Conservation (phyloP, 2,113 vertebrate genomes). For the Macquaria ambigua region DNA sequence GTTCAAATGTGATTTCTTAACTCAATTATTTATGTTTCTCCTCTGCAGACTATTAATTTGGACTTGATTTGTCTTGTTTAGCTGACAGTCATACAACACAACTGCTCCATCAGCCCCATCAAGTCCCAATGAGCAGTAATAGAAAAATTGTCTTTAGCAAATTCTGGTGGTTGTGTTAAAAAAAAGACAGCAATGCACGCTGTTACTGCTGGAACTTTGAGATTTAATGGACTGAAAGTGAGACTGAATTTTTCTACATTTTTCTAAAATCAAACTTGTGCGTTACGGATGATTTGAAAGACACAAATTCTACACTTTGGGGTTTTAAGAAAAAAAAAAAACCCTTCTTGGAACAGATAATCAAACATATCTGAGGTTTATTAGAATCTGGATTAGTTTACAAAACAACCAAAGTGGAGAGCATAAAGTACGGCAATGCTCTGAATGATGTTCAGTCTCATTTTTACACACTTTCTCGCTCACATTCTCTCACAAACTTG, state of each 20-base stretch:
- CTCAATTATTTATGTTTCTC: too few species aligned
- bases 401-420: constrained; percentile 35
- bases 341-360: not conserved
- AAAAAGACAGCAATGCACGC: too few species aligned
- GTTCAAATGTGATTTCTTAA: too few species aligned
- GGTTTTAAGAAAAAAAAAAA: not conserved
- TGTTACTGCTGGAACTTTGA: too few species aligned
- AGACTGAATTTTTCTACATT: too few species aligned
- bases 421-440: not conserved
- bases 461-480: constrained; percentile 9
- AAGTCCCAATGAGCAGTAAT: not conserved
- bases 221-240: too few species aligned
- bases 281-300: not conserved
- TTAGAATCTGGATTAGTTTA: constrained; percentile 46
- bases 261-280: not conserved
- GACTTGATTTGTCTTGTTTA: not conserved
- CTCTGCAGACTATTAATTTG: too few species aligned
- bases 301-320: not conserved
- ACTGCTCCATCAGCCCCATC: too few species aligned
- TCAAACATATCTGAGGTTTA: constrained; percentile 51
- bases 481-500: not conserved
- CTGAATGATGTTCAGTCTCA: not conserved
- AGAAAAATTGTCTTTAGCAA: not conserved
- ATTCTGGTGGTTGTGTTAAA: not conserved
- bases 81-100: too few species aligned